phyloP scores from a whole-genome alignment of 2,113 vertebrate genomes.

The Lepisosteus oculatus region DNA sequence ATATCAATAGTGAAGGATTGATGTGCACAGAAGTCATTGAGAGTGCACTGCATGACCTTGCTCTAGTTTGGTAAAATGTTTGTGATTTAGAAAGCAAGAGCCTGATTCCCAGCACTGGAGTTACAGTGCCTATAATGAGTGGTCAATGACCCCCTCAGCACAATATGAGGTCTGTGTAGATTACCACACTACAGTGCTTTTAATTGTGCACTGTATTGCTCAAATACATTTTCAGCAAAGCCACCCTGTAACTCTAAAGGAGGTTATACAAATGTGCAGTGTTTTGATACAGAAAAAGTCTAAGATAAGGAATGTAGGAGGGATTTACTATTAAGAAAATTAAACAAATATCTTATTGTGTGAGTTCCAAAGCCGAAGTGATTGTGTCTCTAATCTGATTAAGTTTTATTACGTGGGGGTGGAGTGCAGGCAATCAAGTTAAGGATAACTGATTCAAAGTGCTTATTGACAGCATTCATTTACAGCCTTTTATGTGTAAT shows the following conservation, averaged over 20 bases:
- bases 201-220: conserved; percentile 9
- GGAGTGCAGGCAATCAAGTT: no score
- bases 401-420: no score
- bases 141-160: conserved; percentile 4
- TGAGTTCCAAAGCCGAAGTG: no score
- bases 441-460: no score
- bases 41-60: background rate
- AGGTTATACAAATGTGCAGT: background rate
- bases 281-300: no score
- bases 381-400: no score
- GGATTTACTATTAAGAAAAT: no score
- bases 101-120: background rate
- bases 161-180: background rate
- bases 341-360: no score
- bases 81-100: conserved; percentile 8
- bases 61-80: background rate
- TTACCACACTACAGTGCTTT: background rate
- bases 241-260: conserved; percentile 1
- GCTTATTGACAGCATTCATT: no score
- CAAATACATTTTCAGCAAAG: conserved; percentile 1
- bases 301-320: no score
- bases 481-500: no score
- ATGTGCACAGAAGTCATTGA: conserved; percentile 6
- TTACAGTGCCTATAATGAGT: background rate
- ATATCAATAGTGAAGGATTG: background rate